Conservation (phyloP, 2,797 vertebrate species). For the Triplophysa bombifrons region DNA sequence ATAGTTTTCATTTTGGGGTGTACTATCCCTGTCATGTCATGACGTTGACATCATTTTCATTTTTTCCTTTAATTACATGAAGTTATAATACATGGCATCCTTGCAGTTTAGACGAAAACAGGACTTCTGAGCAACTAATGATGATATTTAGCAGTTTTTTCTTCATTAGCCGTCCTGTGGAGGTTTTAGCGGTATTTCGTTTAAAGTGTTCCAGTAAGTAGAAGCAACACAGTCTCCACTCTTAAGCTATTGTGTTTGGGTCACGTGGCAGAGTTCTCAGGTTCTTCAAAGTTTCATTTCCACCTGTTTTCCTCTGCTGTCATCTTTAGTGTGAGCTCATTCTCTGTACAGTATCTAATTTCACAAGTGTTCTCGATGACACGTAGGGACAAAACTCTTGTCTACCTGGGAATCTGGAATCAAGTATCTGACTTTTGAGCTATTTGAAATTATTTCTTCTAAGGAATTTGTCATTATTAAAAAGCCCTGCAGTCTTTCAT, state of each 20-base stretch:
- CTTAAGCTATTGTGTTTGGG: slow-evolving; percentile 10
- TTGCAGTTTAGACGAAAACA: neutral
- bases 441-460: neutral
- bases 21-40: no score
- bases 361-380: slow-evolving; percentile 19
- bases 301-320: slow-evolving; percentile 5
- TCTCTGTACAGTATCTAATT: slow-evolving; percentile 25
- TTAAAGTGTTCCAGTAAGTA: slow-evolving; percentile 1
- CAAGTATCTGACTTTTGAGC: neutral
- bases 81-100: neutral
- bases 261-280: slow-evolving; percentile 19
- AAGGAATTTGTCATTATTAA: slow-evolving; percentile 32
- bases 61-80: no score
- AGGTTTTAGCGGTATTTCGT: neutral
- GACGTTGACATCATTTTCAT: no score
- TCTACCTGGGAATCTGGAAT: neutral
- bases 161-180: neutral
- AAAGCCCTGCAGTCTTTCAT: slow-evolving; percentile 30
- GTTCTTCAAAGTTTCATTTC: slow-evolving; percentile 12
- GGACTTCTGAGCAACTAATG: neutral
- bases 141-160: neutral
- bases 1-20: no score
- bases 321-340: slow-evolving; percentile 9
- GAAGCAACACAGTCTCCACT: slow-evolving; percentile 5
- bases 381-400: slow-evolving; percentile 15